Evolutionary conservation across 2,888 invertebrate genomes (phyloP).

Genomic region (Caenorhabditis drosophilae): DNA sequence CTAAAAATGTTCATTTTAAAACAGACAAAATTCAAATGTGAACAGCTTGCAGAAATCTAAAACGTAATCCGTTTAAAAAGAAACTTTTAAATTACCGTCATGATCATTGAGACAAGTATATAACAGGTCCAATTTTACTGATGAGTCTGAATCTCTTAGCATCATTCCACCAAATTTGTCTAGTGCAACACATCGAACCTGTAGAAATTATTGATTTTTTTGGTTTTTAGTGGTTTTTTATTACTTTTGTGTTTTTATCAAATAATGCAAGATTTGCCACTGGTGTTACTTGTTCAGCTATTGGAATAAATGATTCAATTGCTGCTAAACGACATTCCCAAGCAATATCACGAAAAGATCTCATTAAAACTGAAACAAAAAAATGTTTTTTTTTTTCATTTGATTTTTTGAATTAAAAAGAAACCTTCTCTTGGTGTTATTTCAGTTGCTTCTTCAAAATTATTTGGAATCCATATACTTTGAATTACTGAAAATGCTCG

Average conservation of each 20-base stretch:
- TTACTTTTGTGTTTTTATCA: slow-evolving; percentile 2
- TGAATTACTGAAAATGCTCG: slow-evolving; percentile 15
- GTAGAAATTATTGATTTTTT: too few species aligned
- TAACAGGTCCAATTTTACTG: slow-evolving; percentile 6
- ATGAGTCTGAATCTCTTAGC: neutral
- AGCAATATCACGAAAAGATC: slow-evolving; percentile 12
- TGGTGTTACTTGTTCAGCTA: neutral
- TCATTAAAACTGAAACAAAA: slow-evolving; percentile 18
- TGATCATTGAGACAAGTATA: slow-evolving; percentile 22
- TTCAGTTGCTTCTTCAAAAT: neutral
- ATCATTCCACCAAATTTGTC: slow-evolving; percentile 1
- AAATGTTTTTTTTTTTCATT: neutral
- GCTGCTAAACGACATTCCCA: slow-evolving; percentile 28
- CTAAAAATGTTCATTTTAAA: too few species aligned
- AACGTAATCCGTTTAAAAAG: neutral
- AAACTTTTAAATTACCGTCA: slow-evolving; percentile 9
- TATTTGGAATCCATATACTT: slow-evolving; percentile 1
- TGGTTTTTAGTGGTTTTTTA: too few species aligned
- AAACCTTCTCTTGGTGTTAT: slow-evolving; percentile 1
- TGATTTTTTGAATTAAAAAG: neutral
- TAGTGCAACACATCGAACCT: slow-evolving; percentile 17
- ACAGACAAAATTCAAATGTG: too few species aligned
- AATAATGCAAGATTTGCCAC: neutral
- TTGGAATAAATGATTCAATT: neutral
- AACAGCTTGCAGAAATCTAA: too few species aligned